Conservation (phyloP, 2,113 vertebrate species). For the Helogale parvula region DNA sequence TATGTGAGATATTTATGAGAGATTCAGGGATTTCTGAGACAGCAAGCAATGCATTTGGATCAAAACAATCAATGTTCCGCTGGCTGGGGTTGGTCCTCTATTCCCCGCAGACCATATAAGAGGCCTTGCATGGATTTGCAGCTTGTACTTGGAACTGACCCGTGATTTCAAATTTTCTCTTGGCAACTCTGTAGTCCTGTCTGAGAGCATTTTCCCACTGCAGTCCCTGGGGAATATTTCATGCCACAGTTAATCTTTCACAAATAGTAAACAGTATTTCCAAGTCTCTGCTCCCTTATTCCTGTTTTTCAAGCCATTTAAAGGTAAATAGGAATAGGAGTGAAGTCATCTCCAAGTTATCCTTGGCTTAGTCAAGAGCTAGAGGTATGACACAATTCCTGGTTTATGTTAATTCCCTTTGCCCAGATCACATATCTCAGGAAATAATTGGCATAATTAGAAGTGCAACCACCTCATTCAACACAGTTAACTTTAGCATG, state of each 20-base stretch:
- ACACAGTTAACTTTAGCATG: neutral
- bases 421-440: neutral
- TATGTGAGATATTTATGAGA: neutral
- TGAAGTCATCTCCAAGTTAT: neutral
- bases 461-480: neutral
- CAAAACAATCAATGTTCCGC: neutral
- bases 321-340: constrained; percentile 22
- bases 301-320: neutral
- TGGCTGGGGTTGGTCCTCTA: neutral
- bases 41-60: neutral
- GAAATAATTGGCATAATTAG: constrained; percentile 41
- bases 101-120: neutral
- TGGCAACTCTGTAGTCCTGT: neutral
- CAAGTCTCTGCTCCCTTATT: neutral
- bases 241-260: constrained; percentile 24
- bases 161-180: neutral
- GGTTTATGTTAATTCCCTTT: constrained; percentile 22
- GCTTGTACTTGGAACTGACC: neutral
- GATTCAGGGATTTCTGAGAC: neutral
- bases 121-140: neutral
- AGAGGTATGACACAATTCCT: neutral
- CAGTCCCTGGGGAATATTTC: neutral
- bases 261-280: neutral
- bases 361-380: neutral
- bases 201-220: neutral